These are phyloP conservation scores for Pollicipes pollicipes DNA, from an alignment of 1,140 invertebrate species.

Conservation along the genomic window DNA sequence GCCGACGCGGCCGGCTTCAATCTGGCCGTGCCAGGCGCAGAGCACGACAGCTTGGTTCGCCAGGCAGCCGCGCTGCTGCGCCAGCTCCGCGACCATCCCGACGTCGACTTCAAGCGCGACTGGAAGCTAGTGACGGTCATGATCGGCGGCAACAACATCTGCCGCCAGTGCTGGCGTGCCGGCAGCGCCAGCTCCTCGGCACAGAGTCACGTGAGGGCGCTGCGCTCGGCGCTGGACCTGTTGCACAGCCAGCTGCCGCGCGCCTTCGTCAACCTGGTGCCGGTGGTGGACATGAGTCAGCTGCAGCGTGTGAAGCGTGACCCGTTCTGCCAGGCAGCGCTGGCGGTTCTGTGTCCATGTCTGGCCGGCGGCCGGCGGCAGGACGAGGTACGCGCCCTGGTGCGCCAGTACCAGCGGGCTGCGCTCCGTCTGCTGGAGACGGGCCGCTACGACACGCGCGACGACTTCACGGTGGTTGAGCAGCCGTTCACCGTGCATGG, in stretches of 20 bases:
- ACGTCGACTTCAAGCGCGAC: conserved; percentile 36
- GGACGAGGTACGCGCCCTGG: conserved; percentile 5
- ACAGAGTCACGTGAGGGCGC: conserved; percentile 39
- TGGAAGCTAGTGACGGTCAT: conserved; percentile 70
- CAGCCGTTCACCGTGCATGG: conserved; percentile 35
- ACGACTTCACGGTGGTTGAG: conserved; percentile 45
- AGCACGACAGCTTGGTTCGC: conserved; percentile 46
- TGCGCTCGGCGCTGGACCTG: conserved; percentile 37
- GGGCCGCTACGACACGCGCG: conserved; percentile 38
- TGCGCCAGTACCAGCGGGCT: no score
- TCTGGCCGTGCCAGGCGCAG: conserved; percentile 48
- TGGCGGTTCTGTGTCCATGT: conserved; percentile 11
- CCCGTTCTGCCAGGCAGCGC: background rate
- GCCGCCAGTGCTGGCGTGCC: conserved; percentile 51
- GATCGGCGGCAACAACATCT: conserved; percentile 67
- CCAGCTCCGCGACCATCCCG: conserved; percentile 43
- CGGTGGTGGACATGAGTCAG: conserved; percentile 23
- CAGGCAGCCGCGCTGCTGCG: conserved; percentile 45
- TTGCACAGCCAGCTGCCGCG: conserved; percentile 43
- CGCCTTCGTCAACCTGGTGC: conserved; percentile 55
- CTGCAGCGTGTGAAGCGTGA: conserved; percentile 5
- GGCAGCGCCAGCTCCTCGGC: conserved; percentile 22
- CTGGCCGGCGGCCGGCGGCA: conserved; percentile 6
- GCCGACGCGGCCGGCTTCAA: conserved; percentile 35
- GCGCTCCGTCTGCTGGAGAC: no score